Percentiles rank a stretch among this genome's conserved stretches.
phyloP scores from a whole-genome alignment of 2,113 vertebrate species.

The Psittacula cyanocephala region DNA sequence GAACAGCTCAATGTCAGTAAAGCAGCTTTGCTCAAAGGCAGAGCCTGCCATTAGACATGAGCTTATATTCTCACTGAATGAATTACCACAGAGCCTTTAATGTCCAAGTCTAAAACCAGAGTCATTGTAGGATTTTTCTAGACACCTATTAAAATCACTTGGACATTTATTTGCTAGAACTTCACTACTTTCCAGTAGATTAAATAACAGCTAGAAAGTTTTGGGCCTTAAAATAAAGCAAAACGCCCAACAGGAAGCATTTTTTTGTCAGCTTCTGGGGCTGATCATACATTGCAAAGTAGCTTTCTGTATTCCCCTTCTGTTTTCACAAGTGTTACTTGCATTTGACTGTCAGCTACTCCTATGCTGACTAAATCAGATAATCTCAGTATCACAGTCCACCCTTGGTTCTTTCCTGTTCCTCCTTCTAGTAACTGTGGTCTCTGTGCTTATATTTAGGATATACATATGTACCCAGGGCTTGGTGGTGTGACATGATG shows the following conservation, averaged over 20 bases:
- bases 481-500: background rate
- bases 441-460: background rate
- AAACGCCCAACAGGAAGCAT: background rate
- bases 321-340: background rate
- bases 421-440: background rate
- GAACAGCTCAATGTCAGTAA: background rate
- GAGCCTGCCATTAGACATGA: background rate
- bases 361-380: background rate
- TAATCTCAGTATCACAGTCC: background rate
- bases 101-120: background rate
- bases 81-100: background rate
- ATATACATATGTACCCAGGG: background rate
- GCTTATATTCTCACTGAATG: background rate
- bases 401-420: background rate
- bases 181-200: background rate
- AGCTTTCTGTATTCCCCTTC: background rate
- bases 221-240: background rate
- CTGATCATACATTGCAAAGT: background rate
- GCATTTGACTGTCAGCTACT: background rate
- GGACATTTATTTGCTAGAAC: background rate
- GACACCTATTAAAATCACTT: background rate
- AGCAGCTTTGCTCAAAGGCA: constrained; percentile 25
- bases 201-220: background rate
- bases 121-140: background rate
- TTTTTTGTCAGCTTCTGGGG: background rate